Conservation (phyloP, 2,888 invertebrate genomes). For the Desoria tigrina region DNA sequence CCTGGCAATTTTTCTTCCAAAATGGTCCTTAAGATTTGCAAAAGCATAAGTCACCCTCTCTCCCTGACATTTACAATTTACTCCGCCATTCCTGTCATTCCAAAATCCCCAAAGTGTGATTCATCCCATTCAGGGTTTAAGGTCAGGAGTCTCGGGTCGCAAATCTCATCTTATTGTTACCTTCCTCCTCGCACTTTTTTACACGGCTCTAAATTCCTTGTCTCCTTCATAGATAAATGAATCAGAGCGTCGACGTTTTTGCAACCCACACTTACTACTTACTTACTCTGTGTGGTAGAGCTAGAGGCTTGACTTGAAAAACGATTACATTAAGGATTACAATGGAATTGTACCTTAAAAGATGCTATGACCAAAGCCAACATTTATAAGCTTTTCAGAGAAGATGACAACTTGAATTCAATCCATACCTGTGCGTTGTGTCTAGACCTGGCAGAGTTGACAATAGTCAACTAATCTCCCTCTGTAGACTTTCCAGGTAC, state of each 20-base stretch:
- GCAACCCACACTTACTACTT: not conserved
- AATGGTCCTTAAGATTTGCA: conserved; percentile 23
- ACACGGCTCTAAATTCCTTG: not conserved
- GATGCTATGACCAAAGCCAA: too few species aligned
- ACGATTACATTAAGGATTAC: too few species aligned
- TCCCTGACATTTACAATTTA: conserved; percentile 19
- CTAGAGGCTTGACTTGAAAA: too few species aligned
- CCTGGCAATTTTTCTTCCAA: conserved; percentile 18
- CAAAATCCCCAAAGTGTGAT: conserved; percentile 20
- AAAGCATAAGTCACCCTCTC: conserved; percentile 17
- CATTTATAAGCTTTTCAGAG: too few species aligned
- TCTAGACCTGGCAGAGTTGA: too few species aligned
- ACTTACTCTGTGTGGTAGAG: too few species aligned
- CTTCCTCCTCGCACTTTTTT: not conserved
- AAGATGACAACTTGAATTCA: too few species aligned
- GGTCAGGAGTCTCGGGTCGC: conserved; percentile 21
- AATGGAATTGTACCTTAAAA: too few species aligned
- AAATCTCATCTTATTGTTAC: conserved; percentile 13
- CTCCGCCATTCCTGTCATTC: conserved; percentile 18
- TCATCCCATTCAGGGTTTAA: conserved; percentile 9
- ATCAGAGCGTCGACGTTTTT: not conserved
- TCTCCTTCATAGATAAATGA: conserved; percentile 1
- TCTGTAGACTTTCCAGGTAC: too few species aligned
- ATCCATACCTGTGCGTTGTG: too few species aligned
- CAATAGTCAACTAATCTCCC: too few species aligned